These are phyloP conservation scores for Drosophila siamana DNA, from an alignment of 2,888 invertebrate species.

Conservation along the genomic window DNA sequence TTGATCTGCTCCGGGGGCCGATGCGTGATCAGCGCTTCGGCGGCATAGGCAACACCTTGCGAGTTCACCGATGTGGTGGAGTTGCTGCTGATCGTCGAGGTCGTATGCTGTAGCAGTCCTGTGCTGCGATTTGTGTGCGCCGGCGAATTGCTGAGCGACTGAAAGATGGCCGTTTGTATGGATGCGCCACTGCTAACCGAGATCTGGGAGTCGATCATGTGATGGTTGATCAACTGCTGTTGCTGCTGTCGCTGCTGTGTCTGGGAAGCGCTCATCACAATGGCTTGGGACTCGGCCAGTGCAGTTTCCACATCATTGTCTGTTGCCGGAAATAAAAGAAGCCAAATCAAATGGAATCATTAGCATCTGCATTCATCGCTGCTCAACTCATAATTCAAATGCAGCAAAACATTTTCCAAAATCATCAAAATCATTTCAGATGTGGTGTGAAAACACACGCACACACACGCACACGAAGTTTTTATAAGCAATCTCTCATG, in stretches of 20 bases:
- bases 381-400: constrained; percentile 9
- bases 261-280: constrained; percentile 79
- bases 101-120: constrained; percentile 65
- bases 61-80: constrained; percentile 65
- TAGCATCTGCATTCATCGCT: constrained; percentile 9
- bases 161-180: constrained; percentile 84
- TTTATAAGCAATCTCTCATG: constrained; percentile 8
- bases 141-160: constrained; percentile 78
- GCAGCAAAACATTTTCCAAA: background rate
- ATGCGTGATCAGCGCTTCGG: constrained; percentile 64
- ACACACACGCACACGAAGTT: background rate
- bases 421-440: constrained; percentile 4
- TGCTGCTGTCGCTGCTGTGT: constrained; percentile 77
- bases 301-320: constrained; percentile 83
- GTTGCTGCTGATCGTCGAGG: constrained; percentile 68
- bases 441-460: constrained; percentile 15
- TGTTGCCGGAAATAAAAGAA: constrained; percentile 35
- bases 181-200: constrained; percentile 84
- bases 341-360: constrained; percentile 15
- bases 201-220: constrained; percentile 85
- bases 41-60: constrained; percentile 69
- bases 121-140: constrained; percentile 57
- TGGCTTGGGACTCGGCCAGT: constrained; percentile 80
- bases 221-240: constrained; percentile 74
- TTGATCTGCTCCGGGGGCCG: constrained; percentile 78